phyloP scores from a whole-genome alignment of 2,797 vertebrate genomes.

The Alcedo atthis region DNA sequence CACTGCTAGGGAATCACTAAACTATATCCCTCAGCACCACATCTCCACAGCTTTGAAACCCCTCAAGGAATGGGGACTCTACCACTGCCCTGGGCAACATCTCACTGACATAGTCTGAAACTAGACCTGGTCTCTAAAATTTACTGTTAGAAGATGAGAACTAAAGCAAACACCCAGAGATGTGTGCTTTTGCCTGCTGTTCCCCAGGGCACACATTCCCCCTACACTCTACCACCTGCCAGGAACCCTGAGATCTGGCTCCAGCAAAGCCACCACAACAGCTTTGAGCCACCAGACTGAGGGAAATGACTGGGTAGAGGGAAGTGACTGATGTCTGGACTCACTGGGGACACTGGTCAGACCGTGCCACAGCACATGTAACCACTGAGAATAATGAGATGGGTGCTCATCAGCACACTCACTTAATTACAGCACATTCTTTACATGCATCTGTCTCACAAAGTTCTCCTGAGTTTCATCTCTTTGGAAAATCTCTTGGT shows the following conservation, averaged over 20 bases:
- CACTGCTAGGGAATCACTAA: background rate
- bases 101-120: background rate
- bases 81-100: background rate
- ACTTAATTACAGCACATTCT: fast-evolving
- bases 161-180: background rate
- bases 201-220: background rate
- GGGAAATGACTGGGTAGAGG: background rate
- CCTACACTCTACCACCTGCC: background rate
- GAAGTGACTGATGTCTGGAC: background rate
- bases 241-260: background rate
- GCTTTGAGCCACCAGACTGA: fast-evolving
- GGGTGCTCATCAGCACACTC: background rate
- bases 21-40: background rate
- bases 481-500: background rate
- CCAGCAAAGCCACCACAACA: fast-evolving
- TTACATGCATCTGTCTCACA: fast-evolving
- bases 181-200: background rate
- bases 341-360: background rate
- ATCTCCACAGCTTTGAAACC: background rate
- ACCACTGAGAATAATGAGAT: fast-evolving
- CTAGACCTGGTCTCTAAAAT: background rate
- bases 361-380: fast-evolving
- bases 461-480: background rate
- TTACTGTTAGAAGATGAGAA: background rate
- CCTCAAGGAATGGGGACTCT: background rate